Base-by-base conservation (phyloP, 2,113 vertebrate genomes). In the Hemiprocne comata region DNA sequence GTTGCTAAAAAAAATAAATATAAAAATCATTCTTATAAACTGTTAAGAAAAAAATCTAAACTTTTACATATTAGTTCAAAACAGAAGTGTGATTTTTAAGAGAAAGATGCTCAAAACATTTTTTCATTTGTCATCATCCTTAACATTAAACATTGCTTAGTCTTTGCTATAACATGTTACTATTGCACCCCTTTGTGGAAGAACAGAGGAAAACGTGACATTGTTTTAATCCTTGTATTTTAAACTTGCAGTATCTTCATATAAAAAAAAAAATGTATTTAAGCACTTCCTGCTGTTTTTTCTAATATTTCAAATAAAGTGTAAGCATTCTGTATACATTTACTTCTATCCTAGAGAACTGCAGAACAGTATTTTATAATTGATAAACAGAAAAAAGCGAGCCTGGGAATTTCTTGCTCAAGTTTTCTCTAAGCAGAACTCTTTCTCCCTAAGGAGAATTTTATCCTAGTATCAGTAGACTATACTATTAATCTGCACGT, bases 171-270 rank as follows among this genome's bases (percentile, higher is more conserved):
- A 70, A 58, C 36, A 7, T 23, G 55, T 87, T 46, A 55, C 44
- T 76, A 85, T 40, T 74, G 85, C 94, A 90, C 89, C 91, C 64
- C 91, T 55, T 60, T 80, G 91, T 95, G 96, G 96, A 77, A 77
- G 38, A 94, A 90, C 8, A 70, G 67, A 44, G 67, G 91, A 90
- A 91, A 80, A 60, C 87, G 46, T 54, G 36, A 66, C 3, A 38
- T 50, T 71, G 10, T 18, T 87, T 70, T n/a, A 64, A 78, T 48
- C 79, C 14, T 26, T 48, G 20, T 44, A 54, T 54, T 64, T 81
- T 25, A 77, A 86, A 33, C 16, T 71, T 64, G 51, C 18, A 77
- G 1, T 65, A 75, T 29, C 19, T 65, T 23, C 51, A 21, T 19
- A 77, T 2, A 48, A 3, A 62, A 78, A 65, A 77, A 42, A 10